Evolutionary conservation across 1,140 invertebrate species (phyloP).

Genomic region (Panulirus ornatus): DNA sequence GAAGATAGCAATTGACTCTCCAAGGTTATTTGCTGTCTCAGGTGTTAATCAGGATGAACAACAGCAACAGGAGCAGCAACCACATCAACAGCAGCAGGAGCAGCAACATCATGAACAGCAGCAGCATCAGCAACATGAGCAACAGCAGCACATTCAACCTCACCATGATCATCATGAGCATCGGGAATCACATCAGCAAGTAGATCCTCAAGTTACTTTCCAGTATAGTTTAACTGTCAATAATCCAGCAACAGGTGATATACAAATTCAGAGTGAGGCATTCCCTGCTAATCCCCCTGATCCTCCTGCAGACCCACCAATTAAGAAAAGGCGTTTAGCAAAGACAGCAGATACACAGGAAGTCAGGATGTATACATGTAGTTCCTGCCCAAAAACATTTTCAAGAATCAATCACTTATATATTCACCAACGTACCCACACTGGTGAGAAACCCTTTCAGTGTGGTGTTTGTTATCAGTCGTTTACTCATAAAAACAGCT

Average conservation of each 20-base stretch:
- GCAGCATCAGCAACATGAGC: conserved; percentile 8
- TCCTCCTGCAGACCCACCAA: conserved; percentile 41
- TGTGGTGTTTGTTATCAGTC: conserved; percentile 65
- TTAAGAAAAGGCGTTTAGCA: conserved; percentile 59
- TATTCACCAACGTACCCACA: conserved; percentile 62
- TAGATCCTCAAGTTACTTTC: conserved; percentile 60
- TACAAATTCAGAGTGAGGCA: conserved; percentile 71
- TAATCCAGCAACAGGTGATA: conserved; percentile 73
- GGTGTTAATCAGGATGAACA: conserved; percentile 40
- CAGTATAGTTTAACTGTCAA: conserved; percentile 74
- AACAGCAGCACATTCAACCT: conserved; percentile 4
- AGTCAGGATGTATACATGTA: conserved; percentile 33
- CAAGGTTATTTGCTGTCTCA: conserved; percentile 33
- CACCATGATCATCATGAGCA: background rate
- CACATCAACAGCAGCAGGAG: conserved; percentile 30
- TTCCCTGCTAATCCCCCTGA: conserved; percentile 67
- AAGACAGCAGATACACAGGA: conserved; percentile 36
- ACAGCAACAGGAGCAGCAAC: conserved; percentile 22
- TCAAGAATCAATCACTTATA: conserved; percentile 59
- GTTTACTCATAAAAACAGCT: conserved; percentile 70
- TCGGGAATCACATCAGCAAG: conserved; percentile 19
- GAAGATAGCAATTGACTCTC: conserved; percentile 53
- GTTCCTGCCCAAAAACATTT: conserved; percentile 58
- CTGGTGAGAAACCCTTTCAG: conserved; percentile 63
- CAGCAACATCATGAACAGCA: conserved; percentile 27